Evolutionary conservation across 1,140 invertebrate genomes (phyloP).

Genomic region (Tribolium castaneum): DNA sequence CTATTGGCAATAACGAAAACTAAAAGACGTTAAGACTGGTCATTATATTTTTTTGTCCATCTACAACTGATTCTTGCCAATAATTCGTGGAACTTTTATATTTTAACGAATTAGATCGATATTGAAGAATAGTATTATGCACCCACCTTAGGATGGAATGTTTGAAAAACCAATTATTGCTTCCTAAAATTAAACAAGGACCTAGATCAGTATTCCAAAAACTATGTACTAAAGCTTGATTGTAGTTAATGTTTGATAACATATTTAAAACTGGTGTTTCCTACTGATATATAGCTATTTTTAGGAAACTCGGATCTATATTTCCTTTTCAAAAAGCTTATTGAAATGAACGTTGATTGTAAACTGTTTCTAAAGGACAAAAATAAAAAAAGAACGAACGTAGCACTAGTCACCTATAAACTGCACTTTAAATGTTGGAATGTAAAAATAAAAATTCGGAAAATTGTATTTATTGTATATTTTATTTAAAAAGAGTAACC

Average conservation of each 20-base stretch:
- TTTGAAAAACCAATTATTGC: constrained; percentile 7
- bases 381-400: neutral
- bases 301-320: neutral
- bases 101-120: constrained; percentile 16
- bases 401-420: constrained; percentile 29
- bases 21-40: constrained; percentile 17
- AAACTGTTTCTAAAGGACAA: constrained; percentile 6
- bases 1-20: constrained; percentile 11
- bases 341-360: constrained; percentile 16
- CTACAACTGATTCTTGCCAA: constrained; percentile 18
- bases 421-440: constrained; percentile 29
- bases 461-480: neutral
- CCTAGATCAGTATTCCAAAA: neutral
- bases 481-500: neutral
- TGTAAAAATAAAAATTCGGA: constrained; percentile 13
- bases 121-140: constrained; percentile 19
- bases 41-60: constrained; percentile 32
- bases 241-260: constrained; percentile 27
- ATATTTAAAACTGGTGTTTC: neutral
- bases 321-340: neutral
- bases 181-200: neutral
- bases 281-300: neutral
- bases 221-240: neutral
- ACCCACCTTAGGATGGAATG: neutral
- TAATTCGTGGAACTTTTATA: constrained; percentile 21